phyloP scores from a whole-genome alignment of 2,113 vertebrate genomes.

The Cardinalis cardinalis region DNA sequence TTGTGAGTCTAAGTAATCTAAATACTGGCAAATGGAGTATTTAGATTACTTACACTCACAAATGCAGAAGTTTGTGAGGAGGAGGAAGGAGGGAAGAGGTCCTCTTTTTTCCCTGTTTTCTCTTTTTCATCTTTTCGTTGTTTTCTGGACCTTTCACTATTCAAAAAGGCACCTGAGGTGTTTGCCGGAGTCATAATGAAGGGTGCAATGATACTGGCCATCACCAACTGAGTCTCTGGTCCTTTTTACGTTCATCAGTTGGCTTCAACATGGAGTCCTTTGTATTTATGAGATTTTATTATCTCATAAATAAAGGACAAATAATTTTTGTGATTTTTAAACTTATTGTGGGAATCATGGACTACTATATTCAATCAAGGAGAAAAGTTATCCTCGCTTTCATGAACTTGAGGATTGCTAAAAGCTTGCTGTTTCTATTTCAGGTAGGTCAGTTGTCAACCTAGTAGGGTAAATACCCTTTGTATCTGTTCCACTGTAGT shows the following conservation, averaged over 20 bases:
- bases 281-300: not conserved
- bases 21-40: not conserved
- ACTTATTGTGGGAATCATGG: not conserved
- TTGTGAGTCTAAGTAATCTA: not conserved
- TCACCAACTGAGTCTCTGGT: accelerated
- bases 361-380: not conserved
- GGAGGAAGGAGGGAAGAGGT: not conserved
- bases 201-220: not conserved
- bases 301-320: not conserved
- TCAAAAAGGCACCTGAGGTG: not conserved
- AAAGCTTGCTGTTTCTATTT: not conserved
- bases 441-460: not conserved
- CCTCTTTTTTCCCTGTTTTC: accelerated
- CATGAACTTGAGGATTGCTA: not conserved
- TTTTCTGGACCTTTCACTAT: not conserved
- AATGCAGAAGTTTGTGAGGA: no score
- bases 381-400: not conserved
- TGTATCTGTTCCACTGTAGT: not conserved
- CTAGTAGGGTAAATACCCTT: not conserved
- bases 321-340: not conserved
- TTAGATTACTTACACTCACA: no score
- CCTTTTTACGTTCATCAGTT: accelerated
- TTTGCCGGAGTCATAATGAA: not conserved
- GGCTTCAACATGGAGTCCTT: accelerated
- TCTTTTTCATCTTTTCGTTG: not conserved